Evolutionary conservation across 1,140 invertebrate species (phyloP), one percentile per base, ranked within the genome.

Genomic region (Zaprionus taronus): DNA sequence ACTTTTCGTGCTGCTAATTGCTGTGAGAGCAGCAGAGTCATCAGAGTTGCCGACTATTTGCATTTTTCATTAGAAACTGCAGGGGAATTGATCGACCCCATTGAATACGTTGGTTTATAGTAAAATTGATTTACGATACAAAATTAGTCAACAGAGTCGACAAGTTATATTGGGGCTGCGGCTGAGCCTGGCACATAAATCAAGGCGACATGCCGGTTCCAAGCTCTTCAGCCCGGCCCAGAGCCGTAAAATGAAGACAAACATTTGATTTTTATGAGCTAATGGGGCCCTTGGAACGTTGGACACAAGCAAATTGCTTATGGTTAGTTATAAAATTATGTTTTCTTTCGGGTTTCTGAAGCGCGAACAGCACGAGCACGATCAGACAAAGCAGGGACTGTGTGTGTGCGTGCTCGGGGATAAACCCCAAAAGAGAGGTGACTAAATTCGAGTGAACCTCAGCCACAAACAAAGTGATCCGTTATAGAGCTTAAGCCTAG

Each of bases 181-280:
- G 17, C 36, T 51, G 55, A 71, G 76, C 63, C 63, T 63, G 58
- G 72, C 38, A 58, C 77, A 87, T 87, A 87, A 87, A 87, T 87
- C 83, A 87, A 87, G 66, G 83, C 77, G 67, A 61, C 73, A 68
- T 62, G 74, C 51, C 64, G 51, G 57, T 5, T 26, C 51, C 1
- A 26, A 17, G n/a, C 41, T 47, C 41, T 47, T 47, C 17, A 20
- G n/a, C 41, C 41, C 31, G 31, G 31, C 6, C 41, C 60, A 63
- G 67, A 61, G 56, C 77, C 72, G 78, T 82, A 89, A 89, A 90
- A 74, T 81, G 66, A 83, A 81, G 72, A 79, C 81, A 90, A 89
- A 90, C 78, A 85, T 89, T 81, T 90, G 81, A 89, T 90, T 90
- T 90, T 89, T 89, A 89, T 90, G 85, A 83, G 77, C 79, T 80